Conservation (phyloP, 2,113 vertebrate genomes). For the Todiramphus chloris region DNA sequence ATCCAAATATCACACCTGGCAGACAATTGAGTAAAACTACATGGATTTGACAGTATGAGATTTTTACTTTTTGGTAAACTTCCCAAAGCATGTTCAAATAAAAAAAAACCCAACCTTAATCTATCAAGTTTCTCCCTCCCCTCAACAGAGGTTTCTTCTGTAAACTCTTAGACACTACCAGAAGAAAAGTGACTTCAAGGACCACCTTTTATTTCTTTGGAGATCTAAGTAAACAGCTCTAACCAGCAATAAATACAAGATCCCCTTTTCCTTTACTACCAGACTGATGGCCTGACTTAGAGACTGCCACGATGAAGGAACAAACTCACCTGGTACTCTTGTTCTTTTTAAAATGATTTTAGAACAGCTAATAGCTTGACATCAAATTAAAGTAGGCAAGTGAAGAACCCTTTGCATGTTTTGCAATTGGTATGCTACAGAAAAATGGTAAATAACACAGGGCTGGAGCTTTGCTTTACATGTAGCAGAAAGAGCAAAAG, state of each 20-base stretch:
- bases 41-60: background rate
- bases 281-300: background rate
- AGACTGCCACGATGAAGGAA: background rate
- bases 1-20: background rate
- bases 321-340: background rate
- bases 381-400: background rate
- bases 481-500: background rate
- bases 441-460: background rate
- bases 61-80: background rate
- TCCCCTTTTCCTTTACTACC: background rate
- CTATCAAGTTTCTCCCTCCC: background rate
- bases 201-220: background rate
- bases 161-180: background rate
- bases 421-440: background rate
- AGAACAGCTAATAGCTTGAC: background rate
- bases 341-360: background rate
- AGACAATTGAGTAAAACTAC: background rate
- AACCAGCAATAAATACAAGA: background rate
- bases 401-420: background rate
- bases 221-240: background rate
- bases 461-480: background rate
- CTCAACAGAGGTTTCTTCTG: background rate
- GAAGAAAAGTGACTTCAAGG: background rate
- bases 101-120: background rate
- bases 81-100: background rate